phyloP scores from a whole-genome alignment of 2,888 invertebrate species.

The Amiota mariae region DNA sequence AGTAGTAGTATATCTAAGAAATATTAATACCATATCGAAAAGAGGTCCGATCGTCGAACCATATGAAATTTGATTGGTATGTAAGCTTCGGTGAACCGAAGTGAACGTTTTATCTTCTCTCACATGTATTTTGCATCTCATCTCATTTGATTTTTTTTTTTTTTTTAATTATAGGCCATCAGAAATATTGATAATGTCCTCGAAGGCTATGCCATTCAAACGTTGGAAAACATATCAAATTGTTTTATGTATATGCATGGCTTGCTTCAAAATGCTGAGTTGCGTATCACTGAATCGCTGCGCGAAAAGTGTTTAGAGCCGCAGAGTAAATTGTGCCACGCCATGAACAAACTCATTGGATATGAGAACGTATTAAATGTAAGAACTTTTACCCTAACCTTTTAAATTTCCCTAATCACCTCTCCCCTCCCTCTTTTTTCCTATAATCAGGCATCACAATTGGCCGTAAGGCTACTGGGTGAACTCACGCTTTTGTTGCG shows the following conservation, averaged over 20 bases:
- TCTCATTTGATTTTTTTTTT: slow-evolving; percentile 31
- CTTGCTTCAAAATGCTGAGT: slow-evolving; percentile 65
- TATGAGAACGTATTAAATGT: slow-evolving; percentile 60
- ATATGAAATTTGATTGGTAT: too few relatives aligned
- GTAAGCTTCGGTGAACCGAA: too few relatives aligned
- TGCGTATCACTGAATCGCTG: slow-evolving; percentile 56
- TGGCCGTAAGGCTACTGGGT: too few relatives aligned
- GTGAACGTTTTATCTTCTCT: too few relatives aligned
- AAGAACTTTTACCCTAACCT: too few relatives aligned
- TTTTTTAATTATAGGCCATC: slow-evolving; percentile 57
- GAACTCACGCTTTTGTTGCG: too few relatives aligned
- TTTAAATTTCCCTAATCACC: too few relatives aligned
- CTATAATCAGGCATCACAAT: too few relatives aligned
- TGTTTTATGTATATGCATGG: slow-evolving; percentile 67
- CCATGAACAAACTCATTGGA: slow-evolving; percentile 53
- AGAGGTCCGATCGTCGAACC: too few relatives aligned
- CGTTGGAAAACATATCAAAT: slow-evolving; percentile 58
- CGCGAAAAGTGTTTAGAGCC: slow-evolving; percentile 55
- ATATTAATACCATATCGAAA: too few relatives aligned
- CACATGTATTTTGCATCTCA: background rate
- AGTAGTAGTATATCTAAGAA: too few relatives aligned
- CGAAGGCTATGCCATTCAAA: slow-evolving; percentile 58
- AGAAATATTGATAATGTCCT: slow-evolving; percentile 59
- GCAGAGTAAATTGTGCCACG: slow-evolving; percentile 58
- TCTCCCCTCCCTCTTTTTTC: too few relatives aligned